Evolutionary conservation across 1,140 invertebrate genomes (phyloP).

Genomic region (Saccostrea cuccullata): DNA sequence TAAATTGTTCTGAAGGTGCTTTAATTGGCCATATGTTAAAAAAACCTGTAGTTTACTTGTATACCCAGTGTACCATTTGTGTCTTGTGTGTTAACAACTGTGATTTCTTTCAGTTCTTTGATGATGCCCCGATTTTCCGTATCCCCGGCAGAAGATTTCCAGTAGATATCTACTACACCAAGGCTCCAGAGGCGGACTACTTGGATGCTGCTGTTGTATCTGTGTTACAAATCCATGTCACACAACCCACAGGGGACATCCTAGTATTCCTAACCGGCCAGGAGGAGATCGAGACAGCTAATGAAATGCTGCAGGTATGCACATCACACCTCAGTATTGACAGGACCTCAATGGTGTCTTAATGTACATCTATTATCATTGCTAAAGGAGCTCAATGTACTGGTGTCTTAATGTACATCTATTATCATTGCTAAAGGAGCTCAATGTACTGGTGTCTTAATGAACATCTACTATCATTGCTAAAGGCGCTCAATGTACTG

Average conservation of each 20-base stretch:
- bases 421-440: no score
- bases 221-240: conserved; percentile 97
- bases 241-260: conserved; percentile 94
- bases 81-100: not conserved
- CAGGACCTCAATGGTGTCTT: no score
- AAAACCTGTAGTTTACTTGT: no score
- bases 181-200: conserved; percentile 98
- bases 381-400: no score
- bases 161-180: conserved; percentile 99
- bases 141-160: conserved; percentile 93
- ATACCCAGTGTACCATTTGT: no score
- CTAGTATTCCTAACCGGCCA: conserved; percentile 97
- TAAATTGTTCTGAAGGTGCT: no score
- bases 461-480: no score
- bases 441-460: no score
- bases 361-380: no score
- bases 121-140: conserved; percentile 98
- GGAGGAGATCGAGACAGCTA: conserved; percentile 97
- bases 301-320: conserved; percentile 88
- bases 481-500: no score
- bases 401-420: no score
- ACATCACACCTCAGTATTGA: not conserved
- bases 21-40: no score
- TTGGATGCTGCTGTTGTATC: conserved; percentile 98
- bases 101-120: conserved; percentile 87